Base-by-base conservation (phyloP, 2,797 vertebrate genomes). In the Eutrigla gurnardus region DNA sequence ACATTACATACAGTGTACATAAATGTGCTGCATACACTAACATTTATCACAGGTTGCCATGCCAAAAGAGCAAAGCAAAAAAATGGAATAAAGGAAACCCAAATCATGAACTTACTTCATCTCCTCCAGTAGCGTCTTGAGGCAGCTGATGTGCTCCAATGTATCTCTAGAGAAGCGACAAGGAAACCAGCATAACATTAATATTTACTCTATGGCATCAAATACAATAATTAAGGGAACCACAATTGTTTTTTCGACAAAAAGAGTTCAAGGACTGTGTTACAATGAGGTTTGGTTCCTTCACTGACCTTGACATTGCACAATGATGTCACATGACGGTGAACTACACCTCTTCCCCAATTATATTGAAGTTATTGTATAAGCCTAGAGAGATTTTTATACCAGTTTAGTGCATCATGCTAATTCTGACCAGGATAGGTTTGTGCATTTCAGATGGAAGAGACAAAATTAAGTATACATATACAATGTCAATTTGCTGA, bases 21-120 rank as follows among this genome's bases (percentile, higher is more conserved):
- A 32, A 1, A 37, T 6, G 17, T 37, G 35, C 25, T 4, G 62
- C 49, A 68, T 9, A 50, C n/a, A 79, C 42, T 47, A 54, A 63
- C 10, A 59, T 9, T 7, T 4, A 71, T 64, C 7, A 40, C 46
- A 40, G 76, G 71, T 43, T 73, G 49, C 63, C 49, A 50, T 25
- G 49, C 9, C 18, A 25, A 49, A 74, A 49, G 72, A 49, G 11
- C 8, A 35, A 35, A 53, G 7, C 15, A 55, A 54, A 59, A 65
- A 25, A 25, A 25, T 25, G 1, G 25, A 25, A 46, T 3, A 5
- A 57, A 13, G 3, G 12, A 68, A 62, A 57, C 36, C 33, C 15
- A 52, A 42, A 75, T 70, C 42, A 3, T 42, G 4, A 59, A 87
- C 92, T 84, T 73, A 93, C 92, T n/a, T 82, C 75, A 2, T 60